Evolutionary conservation across 2,888 invertebrate species (phyloP).

Genomic region (Pristionchus maxplancki): DNA sequence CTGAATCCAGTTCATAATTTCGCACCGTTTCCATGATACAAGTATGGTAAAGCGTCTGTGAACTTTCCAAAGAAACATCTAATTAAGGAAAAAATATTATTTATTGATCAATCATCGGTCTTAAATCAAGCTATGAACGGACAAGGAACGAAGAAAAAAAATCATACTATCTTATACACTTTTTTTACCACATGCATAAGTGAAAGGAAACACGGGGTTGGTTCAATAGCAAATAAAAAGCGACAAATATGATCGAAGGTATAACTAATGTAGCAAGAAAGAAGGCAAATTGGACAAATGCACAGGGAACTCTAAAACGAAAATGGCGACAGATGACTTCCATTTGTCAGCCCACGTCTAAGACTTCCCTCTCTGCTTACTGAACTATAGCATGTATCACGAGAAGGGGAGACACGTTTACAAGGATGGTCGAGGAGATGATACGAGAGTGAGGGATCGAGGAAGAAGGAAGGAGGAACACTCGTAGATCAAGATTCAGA

Average conservation of each 20-base stretch:
- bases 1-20: neutral
- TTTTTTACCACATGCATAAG: constrained; percentile 31
- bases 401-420: constrained; percentile 2
- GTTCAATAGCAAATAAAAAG: constrained; percentile 15
- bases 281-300: neutral
- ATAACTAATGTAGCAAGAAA: neutral
- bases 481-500: constrained; percentile 59
- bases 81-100: neutral
- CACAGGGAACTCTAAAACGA: neutral
- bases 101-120: constrained; percentile 21
- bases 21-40: neutral
- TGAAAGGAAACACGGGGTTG: constrained; percentile 41
- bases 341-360: neutral
- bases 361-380: neutral
- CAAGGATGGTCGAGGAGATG: constrained; percentile 4
- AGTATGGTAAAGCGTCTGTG: neutral
- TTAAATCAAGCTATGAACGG: neutral
- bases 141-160: neutral
- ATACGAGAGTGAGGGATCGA: neutral
- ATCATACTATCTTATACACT: constrained; percentile 34
- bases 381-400: neutral
- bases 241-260: constrained; percentile 16
- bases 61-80: neutral
- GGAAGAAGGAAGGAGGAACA: neutral
- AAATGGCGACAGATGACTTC: neutral